Base-by-base conservation (phyloP, 2,113 vertebrate species). In the Pedionomus torquatus region DNA sequence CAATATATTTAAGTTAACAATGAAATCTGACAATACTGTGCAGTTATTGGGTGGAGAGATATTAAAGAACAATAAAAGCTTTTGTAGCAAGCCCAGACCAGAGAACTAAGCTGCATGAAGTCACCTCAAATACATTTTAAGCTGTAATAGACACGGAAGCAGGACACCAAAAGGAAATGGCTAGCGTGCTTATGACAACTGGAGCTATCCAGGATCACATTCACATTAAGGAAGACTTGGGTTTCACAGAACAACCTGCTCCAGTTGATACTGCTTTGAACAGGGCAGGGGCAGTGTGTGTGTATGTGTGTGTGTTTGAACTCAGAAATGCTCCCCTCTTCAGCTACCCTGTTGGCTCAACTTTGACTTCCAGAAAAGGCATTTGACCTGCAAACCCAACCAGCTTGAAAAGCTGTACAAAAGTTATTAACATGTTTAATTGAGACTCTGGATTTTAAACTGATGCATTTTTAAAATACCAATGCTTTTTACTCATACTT, bases 101-200 rank as follows among this genome's bases (percentile, higher is more conserved):
- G 52, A 68, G 82, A 83, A 77, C 9, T 19, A 54, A 63, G 55
- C 43, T 71, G 30, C 57, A 84, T 64, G 68, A 87, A 89, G 80
- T 89, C 66, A 89, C 28, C n/a, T 76, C 41, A 89, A 81, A 96
- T 44, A 69, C 61, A 84, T 66, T 41, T 84, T 51, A 48, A 75
- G 16, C 60, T 81, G 8, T 55, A 87, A 70, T 1, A 72, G 72
- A 43, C 46, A 68, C 3, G 69, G 89, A 90, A 89, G 58, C 11
- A 58, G 48, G 46, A 81, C 51, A 91, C 64, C 64, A 81, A 89
- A 92, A 92, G 89, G 93, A 95, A 96, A 91, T 94, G 89, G 33
- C 39, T 83, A 31, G 80, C 72, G 75, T 89, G 46, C 77, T 92
- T 84, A 39, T 14, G 55, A 94, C 80, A 96, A 71, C 80, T 94